These are phyloP conservation scores for Gadus macrocephalus DNA, from an alignment of 2,113 vertebrate genomes.

Conservation along the genomic window DNA sequence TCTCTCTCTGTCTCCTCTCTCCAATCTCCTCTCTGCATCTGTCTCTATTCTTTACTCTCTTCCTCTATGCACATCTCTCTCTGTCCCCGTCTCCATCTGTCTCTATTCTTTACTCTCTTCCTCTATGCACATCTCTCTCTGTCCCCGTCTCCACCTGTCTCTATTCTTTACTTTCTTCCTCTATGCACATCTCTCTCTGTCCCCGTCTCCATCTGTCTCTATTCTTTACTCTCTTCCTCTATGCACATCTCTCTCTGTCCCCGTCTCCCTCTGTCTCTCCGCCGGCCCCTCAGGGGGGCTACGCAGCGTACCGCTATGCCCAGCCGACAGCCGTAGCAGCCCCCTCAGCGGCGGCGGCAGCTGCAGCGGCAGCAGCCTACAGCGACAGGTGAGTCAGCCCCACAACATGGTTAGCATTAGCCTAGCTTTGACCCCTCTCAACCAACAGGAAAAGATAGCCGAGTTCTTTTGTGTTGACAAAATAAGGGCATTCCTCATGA, in stretches of 20 bases:
- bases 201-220: background rate
- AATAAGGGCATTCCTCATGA: too few species aligned
- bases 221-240: constrained; percentile 17
- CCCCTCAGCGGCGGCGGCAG: constrained; percentile 88
- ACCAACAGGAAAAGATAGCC: too few species aligned
- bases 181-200: too few species aligned
- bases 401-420: too few species aligned
- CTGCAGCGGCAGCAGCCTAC: constrained; percentile 82
- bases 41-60: constrained; percentile 15
- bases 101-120: constrained; percentile 15
- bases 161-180: constrained; percentile 17
- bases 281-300: constrained; percentile 80
- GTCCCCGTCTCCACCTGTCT: background rate
- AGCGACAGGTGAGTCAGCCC: constrained; percentile 85
- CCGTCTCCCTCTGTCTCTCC: constrained; percentile 23
- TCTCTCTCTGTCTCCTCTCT: too few species aligned
- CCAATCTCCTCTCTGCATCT: background rate
- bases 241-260: background rate
- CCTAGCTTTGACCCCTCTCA: too few species aligned
- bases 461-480: too few species aligned
- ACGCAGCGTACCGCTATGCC: constrained; percentile 97
- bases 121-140: background rate
- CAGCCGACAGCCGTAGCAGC: constrained; percentile 95
- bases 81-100: background rate
- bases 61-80: background rate